phyloP scores from a whole-genome alignment of 1,140 invertebrate species.

The Brachionus calyciflorus region DNA sequence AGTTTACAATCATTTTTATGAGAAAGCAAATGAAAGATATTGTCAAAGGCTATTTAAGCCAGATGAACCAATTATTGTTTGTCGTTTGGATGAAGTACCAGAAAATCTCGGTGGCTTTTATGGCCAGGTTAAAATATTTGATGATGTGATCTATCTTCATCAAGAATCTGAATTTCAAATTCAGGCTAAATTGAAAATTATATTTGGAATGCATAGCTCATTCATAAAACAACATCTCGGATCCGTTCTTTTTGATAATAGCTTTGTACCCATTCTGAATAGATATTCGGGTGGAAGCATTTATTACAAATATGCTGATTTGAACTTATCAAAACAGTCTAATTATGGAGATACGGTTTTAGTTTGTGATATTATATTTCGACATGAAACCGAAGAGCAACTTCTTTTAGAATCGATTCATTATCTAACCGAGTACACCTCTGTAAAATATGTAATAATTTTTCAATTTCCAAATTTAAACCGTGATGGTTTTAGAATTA shows the following conservation, averaged over 20 bases:
- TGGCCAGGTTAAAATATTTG: not conserved
- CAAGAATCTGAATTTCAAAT: not conserved
- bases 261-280: not conserved
- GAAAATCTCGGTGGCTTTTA: not conserved
- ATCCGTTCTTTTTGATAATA: not conserved
- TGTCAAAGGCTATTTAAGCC: no score
- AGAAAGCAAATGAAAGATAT: no score
- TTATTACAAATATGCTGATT: not conserved
- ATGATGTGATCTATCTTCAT: constrained; percentile 1
- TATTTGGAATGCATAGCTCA: not conserved
- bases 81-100: not conserved
- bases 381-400: constrained; percentile 6
- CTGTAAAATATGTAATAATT: not conserved
- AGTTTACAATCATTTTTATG: no score
- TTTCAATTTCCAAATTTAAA: not conserved
- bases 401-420: not conserved
- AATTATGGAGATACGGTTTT: not conserved
- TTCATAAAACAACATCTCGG: not conserved
- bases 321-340: not conserved
- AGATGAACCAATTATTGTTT: not conserved
- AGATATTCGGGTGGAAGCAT: not conserved
- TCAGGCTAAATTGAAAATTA: not conserved
- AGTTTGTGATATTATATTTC: not conserved
- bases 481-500: not conserved
- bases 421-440: not conserved